A percentile compares a stretch with the other conserved stretches of the same genome.
Conservation (phyloP, 2,888 invertebrate genomes). For the Caenorhabditis sp. region DNA sequence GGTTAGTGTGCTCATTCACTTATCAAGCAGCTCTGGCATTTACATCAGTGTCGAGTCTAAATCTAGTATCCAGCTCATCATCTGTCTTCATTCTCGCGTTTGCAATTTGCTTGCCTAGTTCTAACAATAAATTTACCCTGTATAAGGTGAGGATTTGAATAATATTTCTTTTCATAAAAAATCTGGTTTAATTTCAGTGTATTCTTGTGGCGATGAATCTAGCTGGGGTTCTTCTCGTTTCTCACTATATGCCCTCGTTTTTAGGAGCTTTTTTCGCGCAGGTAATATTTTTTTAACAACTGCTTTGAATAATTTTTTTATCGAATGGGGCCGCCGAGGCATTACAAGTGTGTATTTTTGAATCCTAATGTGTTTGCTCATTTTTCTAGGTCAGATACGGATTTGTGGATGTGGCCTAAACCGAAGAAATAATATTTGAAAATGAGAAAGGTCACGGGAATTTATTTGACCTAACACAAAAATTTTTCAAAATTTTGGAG, state of each 20-base stretch:
- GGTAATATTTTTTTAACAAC: constrained; percentile 11
- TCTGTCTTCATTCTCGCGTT: constrained; percentile 87
- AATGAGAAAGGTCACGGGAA: no score
- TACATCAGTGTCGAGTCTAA: constrained; percentile 86
- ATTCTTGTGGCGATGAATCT: constrained; percentile 62
- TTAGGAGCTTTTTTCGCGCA: constrained; percentile 59
- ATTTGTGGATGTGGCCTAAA: no score
- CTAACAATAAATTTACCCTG: constrained; percentile 83
- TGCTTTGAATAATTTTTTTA: constrained; percentile 1
- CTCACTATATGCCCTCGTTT: constrained; percentile 58
- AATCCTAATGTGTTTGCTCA: no score
- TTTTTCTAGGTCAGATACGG: no score
- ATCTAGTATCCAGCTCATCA: constrained; percentile 86
- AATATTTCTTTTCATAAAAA: background rate
- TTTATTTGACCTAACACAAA: no score
- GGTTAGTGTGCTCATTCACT: constrained; percentile 92
- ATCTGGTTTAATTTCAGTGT: constrained; percentile 38
- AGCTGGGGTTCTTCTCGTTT: constrained; percentile 63
- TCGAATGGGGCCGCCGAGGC: no score
- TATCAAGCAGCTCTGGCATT: constrained; percentile 87
- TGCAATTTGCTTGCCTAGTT: constrained; percentile 77
- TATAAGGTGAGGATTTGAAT: constrained; percentile 47
- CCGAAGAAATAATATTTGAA: no score
- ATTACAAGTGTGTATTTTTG: no score
- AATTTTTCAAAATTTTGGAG: no score